These are phyloP conservation scores for Tenrec ecaudatus DNA, from an alignment of 2,113 vertebrate genomes.

Conservation along the genomic window DNA sequence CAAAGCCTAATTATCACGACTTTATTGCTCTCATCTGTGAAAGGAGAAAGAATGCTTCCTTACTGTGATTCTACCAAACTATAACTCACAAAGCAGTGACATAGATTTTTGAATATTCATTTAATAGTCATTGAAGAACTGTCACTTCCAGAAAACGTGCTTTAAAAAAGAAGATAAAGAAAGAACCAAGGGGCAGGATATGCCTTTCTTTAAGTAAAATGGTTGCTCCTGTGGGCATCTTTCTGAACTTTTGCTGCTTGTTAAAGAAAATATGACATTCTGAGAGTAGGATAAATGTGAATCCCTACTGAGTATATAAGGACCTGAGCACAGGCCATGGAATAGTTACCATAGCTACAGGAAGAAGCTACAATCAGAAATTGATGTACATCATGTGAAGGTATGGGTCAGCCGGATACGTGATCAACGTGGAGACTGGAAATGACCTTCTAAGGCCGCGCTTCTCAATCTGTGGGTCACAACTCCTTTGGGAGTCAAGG, in stretches of 20 bases:
- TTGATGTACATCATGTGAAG: background rate
- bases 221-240: background rate
- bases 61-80: background rate
- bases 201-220: background rate
- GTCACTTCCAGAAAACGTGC: background rate
- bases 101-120: background rate
- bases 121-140: background rate
- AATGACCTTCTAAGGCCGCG: background rate
- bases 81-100: background rate
- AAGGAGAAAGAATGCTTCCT: background rate
- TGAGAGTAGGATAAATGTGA: constrained; percentile 14
- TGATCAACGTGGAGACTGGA: background rate
- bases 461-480: too few relatives aligned
- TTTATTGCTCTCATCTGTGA: background rate
- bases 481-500: too few relatives aligned
- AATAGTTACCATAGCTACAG: background rate
- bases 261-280: constrained; percentile 5
- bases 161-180: background rate
- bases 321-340: constrained; percentile 23
- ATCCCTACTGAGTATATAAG: background rate
- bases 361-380: constrained; percentile 12
- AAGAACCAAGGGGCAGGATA: background rate
- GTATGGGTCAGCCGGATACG: background rate
- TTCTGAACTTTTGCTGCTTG: background rate
- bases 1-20: background rate